Evolutionary conservation across 2,113 vertebrate species (phyloP).

Genomic region (Camelus dromedarius): DNA sequence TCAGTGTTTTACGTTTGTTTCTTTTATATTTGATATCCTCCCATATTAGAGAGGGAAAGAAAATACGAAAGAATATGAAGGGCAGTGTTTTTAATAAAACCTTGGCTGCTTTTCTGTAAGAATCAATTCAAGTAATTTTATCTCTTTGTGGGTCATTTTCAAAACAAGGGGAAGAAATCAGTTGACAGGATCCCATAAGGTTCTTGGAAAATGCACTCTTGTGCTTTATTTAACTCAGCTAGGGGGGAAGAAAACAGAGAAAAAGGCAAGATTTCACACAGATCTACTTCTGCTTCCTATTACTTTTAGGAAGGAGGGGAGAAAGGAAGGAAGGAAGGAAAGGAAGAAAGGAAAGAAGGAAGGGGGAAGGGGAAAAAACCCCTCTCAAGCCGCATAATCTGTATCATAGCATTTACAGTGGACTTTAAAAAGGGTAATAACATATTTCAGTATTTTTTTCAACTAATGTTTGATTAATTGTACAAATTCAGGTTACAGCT

Average conservation of each 20-base stretch:
- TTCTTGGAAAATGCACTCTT: slow-evolving; percentile 58
- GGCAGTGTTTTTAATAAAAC: slow-evolving; percentile 79
- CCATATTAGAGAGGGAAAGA: slow-evolving; percentile 28
- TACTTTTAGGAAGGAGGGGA: slow-evolving; percentile 4
- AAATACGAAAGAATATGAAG: slow-evolving; percentile 26
- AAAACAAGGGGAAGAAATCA: slow-evolving; percentile 67
- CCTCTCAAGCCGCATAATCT: not conserved
- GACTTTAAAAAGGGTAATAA: not conserved
- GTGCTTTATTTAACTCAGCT: slow-evolving; percentile 55
- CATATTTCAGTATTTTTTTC: not conserved
- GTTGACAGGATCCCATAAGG: slow-evolving; percentile 47
- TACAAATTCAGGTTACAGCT: not conserved
- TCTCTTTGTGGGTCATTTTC: slow-evolving; percentile 76
- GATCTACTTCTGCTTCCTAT: slow-evolving; percentile 54
- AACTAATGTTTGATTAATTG: not conserved
- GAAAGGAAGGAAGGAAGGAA: not conserved
- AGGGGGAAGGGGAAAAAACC: not conserved
- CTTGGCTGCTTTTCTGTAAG: slow-evolving; percentile 76
- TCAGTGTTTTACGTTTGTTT: not conserved
- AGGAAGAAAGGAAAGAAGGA: not conserved
- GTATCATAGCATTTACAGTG: not conserved
- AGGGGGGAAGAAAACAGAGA: not conserved
- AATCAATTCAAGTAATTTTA: slow-evolving; percentile 71
- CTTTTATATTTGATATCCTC: slow-evolving; percentile 52
- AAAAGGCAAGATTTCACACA: slow-evolving; percentile 39